Evolutionary conservation across 2,888 invertebrate genomes (phyloP), one percentile per base, ranked within the genome.

Genomic region (Listrodromus nycthemerus): DNA sequence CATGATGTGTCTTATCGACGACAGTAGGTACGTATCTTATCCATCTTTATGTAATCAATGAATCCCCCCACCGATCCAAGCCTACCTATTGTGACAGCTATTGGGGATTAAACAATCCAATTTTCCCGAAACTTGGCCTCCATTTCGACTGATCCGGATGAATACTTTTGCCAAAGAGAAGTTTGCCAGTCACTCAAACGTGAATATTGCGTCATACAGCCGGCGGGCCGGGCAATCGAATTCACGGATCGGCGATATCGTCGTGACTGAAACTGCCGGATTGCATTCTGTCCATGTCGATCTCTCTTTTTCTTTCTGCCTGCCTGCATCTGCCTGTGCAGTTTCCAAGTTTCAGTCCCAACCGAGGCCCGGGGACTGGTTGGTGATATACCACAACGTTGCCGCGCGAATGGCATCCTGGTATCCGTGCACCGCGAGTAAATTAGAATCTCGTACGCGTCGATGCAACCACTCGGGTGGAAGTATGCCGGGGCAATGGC

Each of bases 51-150:
- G 21, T 69, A 66, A 77, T 80, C 74, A 58, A 48, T 63, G 65
- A 73, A 67, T 75, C 71, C 73, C 67, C 27, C 37, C 27, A 8
- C 30, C n/a, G 10, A 30, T 27, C 30, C 21, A 37, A 58, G 21
- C 48, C 21, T 7, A 65, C 4, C 16, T n/a, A 33, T 30, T 10
- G 13, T 33, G 61, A 73, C 61, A 66, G 75, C 75, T 66, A 66
- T 61, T 58, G 55, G 50, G 82, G 84, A 85, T 84, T 84, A 82
- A 77, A 82, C 52, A 80, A 84, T 77, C 82, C 84, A 84, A 85
- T 84, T 85, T 84, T 84, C 77, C 70, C 70, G 70, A 65, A 52
- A 80, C 82, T 82, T 84, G 66, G 55, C 82, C 71, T 63, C 48
- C 71, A 52, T 71, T 63, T 70, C 63, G 48, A 71, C 71, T 24